These are phyloP conservation scores for Dione juno DNA, from an alignment of 2,888 invertebrate genomes.

Conservation along the genomic window DNA sequence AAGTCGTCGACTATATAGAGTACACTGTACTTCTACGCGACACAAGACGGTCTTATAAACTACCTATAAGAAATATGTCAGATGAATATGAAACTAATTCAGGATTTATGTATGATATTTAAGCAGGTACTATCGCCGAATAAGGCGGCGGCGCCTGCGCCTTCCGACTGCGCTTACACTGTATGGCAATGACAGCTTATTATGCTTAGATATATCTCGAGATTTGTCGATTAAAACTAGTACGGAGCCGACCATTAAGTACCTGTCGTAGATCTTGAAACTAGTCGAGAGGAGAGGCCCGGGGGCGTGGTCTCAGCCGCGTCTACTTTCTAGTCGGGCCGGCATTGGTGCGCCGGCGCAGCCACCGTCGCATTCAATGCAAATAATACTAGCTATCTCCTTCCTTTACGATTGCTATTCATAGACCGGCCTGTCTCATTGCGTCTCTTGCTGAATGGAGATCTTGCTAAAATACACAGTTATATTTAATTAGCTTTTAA, in stretches of 20 bases:
- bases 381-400: conserved; percentile 33
- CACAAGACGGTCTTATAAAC: background rate
- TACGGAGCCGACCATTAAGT: conserved; percentile 26
- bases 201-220: conserved; percentile 29
- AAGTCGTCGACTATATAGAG: background rate
- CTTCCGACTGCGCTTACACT: conserved; percentile 28
- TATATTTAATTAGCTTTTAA: conserved; percentile 11
- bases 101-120: conserved; percentile 19
- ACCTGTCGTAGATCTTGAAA: conserved; percentile 38
- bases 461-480: conserved; percentile 27
- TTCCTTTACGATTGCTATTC: conserved; percentile 41
- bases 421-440: conserved; percentile 24
- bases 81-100: conserved; percentile 22
- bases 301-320: conserved; percentile 53
- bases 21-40: background rate
- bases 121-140: conserved; percentile 18
- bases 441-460: conserved; percentile 22
- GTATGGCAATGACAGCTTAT: conserved; percentile 29
- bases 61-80: conserved; percentile 17
- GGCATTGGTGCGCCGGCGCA: conserved; percentile 42
- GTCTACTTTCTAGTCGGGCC: conserved; percentile 35
- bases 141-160: conserved; percentile 40
- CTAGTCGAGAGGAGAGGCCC: conserved; percentile 43
- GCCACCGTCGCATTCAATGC: conserved; percentile 40
- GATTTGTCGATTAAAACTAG: conserved; percentile 34